phyloP scores from a whole-genome alignment of 2,888 invertebrate genomes.

The Maniola hyperantus region DNA sequence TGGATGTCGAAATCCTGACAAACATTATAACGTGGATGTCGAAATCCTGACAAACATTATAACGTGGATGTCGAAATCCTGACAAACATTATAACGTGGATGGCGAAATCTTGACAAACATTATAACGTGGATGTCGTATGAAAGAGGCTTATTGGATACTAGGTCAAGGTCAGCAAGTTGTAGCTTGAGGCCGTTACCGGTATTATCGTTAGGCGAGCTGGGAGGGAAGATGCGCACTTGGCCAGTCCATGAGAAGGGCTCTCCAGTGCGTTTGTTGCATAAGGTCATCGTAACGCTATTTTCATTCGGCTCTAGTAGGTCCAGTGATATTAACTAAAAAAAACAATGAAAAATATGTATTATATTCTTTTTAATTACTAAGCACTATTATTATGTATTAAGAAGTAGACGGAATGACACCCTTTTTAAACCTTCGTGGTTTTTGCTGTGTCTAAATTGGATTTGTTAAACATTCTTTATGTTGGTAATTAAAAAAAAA shows the following conservation, averaged over 20 bases:
- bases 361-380: too few species aligned
- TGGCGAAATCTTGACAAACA: slow-evolving; percentile 49
- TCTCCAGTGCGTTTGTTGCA: slow-evolving; percentile 67
- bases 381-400: too few species aligned
- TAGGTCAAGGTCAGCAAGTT: slow-evolving; percentile 55
- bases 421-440: too few species aligned
- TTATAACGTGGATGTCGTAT: background rate
- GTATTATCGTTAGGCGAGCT: slow-evolving; percentile 49
- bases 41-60: too few species aligned
- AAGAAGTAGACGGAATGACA: too few species aligned
- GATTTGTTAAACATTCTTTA: too few species aligned
- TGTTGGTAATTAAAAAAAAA: too few species aligned
- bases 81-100: too few species aligned
- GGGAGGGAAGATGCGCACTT: slow-evolving; percentile 49
- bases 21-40: too few species aligned
- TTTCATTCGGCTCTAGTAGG: slow-evolving; percentile 27
- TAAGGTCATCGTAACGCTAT: slow-evolving; percentile 56
- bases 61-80: too few species aligned
- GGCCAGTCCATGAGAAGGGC: slow-evolving; percentile 59
- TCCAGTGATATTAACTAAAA: slow-evolving; percentile 57
- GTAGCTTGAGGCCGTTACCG: slow-evolving; percentile 49
- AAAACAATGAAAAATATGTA: background rate
- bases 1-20: too few species aligned
- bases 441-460: too few species aligned
- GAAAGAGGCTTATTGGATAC: slow-evolving; percentile 56